These are phyloP conservation scores for Lemur catta DNA, from an alignment of 2,797 vertebrate genomes.

Conservation along the genomic window DNA sequence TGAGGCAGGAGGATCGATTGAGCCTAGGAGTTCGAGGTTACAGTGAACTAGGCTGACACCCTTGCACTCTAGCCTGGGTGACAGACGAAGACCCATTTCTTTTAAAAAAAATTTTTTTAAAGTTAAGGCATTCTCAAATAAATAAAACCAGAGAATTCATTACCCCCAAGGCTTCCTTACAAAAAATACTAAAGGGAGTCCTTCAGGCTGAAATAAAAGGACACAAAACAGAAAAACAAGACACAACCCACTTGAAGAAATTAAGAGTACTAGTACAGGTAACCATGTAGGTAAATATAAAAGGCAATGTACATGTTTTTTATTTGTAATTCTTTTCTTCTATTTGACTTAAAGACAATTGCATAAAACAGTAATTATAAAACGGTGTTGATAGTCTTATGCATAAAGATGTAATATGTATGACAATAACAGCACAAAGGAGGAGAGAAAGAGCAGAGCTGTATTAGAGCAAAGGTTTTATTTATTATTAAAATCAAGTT, in stretches of 20 bases:
- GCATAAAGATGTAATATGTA: neutral
- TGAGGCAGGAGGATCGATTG: too few relatives aligned
- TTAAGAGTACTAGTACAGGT: neutral
- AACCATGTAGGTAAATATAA: neutral
- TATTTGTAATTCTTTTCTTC: neutral
- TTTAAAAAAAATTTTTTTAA: neutral
- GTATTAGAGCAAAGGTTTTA: neutral
- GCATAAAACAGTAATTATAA: neutral
- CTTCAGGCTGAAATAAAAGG: neutral
- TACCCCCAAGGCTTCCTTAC: neutral
- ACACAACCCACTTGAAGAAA: neutral
- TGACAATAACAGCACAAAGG: neutral
- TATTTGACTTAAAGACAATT: neutral
- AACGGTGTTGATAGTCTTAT: neutral
- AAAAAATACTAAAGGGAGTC: neutral
- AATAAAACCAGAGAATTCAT: neutral
- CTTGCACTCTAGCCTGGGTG: too few relatives aligned
- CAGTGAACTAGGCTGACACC: too few relatives aligned
- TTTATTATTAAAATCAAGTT: neutral
- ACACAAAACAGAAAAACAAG: neutral
- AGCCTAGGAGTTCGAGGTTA: too few relatives aligned
- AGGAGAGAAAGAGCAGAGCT: neutral
- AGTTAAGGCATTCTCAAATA: neutral
- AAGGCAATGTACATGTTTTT: neutral
- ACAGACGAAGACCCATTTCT: too few relatives aligned